Conservation (phyloP, 1,140 invertebrate species). For the Brachionus manjavacas region DNA sequence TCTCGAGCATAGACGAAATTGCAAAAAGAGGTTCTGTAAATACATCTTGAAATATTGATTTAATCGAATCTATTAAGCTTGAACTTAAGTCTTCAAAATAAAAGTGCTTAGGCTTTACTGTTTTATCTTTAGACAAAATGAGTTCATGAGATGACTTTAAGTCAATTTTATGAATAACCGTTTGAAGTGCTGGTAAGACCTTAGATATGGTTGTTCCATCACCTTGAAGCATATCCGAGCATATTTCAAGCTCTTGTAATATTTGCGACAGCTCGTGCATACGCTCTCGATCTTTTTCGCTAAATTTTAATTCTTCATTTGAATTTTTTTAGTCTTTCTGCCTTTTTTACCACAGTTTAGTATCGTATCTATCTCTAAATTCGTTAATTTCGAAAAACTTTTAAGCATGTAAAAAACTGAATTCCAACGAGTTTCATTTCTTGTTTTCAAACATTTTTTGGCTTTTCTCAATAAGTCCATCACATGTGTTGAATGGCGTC, state of each 20-base stretch:
- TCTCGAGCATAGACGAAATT: too few species aligned
- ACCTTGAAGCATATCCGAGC: not conserved
- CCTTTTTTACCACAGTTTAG: not conserved
- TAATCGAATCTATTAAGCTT: too few species aligned
- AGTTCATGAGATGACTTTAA: not conserved
- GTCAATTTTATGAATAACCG: not conserved
- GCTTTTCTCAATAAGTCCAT: not conserved
- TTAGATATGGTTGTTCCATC: not conserved
- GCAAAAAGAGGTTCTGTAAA: too few species aligned
- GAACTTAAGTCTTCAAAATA: not conserved
- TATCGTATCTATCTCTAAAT: not conserved
- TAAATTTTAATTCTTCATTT: not conserved
- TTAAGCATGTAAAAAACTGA: not conserved
- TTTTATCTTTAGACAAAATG: not conserved
- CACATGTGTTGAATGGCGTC: not conserved
- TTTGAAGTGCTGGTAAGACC: not conserved
- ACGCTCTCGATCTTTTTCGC: not conserved
- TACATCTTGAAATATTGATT: too few species aligned
- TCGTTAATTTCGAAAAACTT: not conserved
- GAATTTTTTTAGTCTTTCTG: not conserved
- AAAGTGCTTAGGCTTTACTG: not conserved
- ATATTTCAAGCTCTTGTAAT: slow-evolving; percentile 1
- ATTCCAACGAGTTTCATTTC: not conserved
- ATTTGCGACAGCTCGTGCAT: not conserved
- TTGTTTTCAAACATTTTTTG: not conserved